A percentile compares a stretch with the other conserved stretches of the same genome.
phyloP scores from a whole-genome alignment of 2,797 vertebrate genomes.

The Danio jaintianensis region DNA sequence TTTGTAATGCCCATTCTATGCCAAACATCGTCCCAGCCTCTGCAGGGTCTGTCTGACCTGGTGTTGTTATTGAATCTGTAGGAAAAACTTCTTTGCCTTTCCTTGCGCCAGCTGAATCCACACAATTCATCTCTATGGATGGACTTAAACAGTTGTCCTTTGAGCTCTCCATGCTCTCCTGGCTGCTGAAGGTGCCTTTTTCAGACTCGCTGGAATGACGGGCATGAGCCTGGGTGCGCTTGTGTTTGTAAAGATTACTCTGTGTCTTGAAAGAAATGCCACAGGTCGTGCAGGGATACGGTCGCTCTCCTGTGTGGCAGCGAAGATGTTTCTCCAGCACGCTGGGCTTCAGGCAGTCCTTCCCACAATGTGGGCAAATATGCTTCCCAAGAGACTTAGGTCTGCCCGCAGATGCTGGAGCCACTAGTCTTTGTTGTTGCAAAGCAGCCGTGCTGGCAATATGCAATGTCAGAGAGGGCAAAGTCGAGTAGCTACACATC shows the following conservation, averaged over 20 bases:
- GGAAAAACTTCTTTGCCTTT: slow-evolving; percentile 50
- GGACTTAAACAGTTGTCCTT: slow-evolving; percentile 69
- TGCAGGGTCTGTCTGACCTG: slow-evolving; percentile 22
- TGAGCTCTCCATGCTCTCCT: slow-evolving; percentile 75
- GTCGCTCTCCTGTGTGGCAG: slow-evolving; percentile 95
- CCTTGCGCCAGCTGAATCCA: slow-evolving; percentile 62
- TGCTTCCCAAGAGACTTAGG: slow-evolving; percentile 86
- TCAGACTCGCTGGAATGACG: slow-evolving; percentile 84
- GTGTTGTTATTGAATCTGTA: slow-evolving; percentile 42
- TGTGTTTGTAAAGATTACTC: slow-evolving; percentile 97
- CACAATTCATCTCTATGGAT: slow-evolving; percentile 66
- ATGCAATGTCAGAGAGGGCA: slow-evolving; percentile 85
- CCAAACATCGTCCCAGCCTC: slow-evolving; percentile 46
- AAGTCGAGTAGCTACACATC: slow-evolving; percentile 76
- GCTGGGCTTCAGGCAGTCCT: slow-evolving; percentile 96
- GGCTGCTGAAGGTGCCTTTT: slow-evolving; percentile 67
- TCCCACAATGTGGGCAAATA: slow-evolving; percentile 90
- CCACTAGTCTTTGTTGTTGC: slow-evolving; percentile 69
- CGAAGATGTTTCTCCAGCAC: slow-evolving; percentile 96
- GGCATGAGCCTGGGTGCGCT: slow-evolving; percentile 91
- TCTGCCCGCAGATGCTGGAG: slow-evolving; percentile 72
- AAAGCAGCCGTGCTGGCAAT: slow-evolving; percentile 84
- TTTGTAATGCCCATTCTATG: slow-evolving; percentile 57
- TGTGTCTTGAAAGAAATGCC: slow-evolving; percentile 97
- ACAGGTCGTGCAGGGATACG: slow-evolving; percentile 91